These are phyloP conservation scores for Leptinotarsa rubiginosa DNA, from an alignment of 2,888 invertebrate species.

Conservation along the genomic window DNA sequence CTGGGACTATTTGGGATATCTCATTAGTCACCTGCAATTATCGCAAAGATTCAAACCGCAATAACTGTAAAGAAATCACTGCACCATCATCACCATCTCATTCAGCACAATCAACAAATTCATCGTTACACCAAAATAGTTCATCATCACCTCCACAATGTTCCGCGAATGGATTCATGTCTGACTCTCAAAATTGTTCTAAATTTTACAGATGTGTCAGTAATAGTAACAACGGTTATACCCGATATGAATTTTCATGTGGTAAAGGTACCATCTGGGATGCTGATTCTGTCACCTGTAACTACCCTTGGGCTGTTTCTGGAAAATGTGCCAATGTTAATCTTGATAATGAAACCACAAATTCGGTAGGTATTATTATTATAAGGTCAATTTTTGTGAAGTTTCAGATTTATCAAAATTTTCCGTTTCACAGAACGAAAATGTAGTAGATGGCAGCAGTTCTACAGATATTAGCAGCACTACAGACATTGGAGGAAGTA, in stretches of 20 bases:
- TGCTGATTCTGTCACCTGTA: conserved; percentile 75
- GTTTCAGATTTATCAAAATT: background rate
- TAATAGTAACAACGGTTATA: conserved; percentile 69
- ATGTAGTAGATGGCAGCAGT: background rate
- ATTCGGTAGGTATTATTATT: background rate
- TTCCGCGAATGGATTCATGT: conserved; percentile 73
- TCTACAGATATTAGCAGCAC: conserved; percentile 9
- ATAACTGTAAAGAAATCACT: conserved; percentile 2
- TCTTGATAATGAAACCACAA: conserved; percentile 12
- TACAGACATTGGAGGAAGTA: background rate
- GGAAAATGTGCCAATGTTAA: conserved; percentile 38
- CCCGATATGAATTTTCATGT: conserved; percentile 76
- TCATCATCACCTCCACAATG: conserved; percentile 17
- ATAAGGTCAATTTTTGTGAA: background rate
- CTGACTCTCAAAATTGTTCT: conserved; percentile 74
- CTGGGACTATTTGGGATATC: conserved; percentile 82
- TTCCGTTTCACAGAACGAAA: background rate
- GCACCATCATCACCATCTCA: conserved; percentile 10
- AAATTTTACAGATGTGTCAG: conserved; percentile 82
- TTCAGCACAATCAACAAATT: background rate
- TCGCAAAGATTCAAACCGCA: conserved; percentile 29
- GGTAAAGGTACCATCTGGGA: conserved; percentile 80
- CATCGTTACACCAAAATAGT: conserved; percentile 22
- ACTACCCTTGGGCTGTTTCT: conserved; percentile 71
- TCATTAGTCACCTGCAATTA: conserved; percentile 32